A percentile compares a stretch with the other conserved stretches of the same genome.
phyloP scores from a whole-genome alignment of 2,113 vertebrate species.

The Colius striatus region DNA sequence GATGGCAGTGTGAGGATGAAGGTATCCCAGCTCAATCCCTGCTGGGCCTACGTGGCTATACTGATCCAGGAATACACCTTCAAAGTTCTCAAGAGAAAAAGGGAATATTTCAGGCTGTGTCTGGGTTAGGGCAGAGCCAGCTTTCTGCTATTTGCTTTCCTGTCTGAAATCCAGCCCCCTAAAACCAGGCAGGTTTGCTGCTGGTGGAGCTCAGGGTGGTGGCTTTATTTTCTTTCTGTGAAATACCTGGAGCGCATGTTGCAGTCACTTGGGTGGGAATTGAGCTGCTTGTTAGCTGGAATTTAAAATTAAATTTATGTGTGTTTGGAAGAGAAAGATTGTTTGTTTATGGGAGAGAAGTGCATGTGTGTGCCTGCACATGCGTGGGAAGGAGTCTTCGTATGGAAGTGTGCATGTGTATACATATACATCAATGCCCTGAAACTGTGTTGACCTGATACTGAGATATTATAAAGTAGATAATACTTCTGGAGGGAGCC shows the following conservation, averaged over 20 bases:
- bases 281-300: slow-evolving; percentile 15
- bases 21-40: neutral
- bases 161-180: neutral
- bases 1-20: neutral
- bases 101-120: neutral
- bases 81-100: neutral
- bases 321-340: neutral
- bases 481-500: neutral
- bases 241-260: accelerated
- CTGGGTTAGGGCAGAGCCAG: neutral
- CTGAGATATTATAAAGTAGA: neutral
- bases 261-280: neutral
- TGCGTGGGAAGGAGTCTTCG: neutral
- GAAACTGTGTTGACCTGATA: neutral
- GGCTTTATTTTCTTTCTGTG: slow-evolving; percentile 19
- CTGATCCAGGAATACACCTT: neutral
- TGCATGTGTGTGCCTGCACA: neutral
- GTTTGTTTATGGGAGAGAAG: neutral
- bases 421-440: neutral
- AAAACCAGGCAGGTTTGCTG: neutral
- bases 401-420: neutral
- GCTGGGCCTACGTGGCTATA: neutral
- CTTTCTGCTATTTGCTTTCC: neutral
- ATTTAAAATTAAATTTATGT: neutral
- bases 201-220: neutral